Conservation (phyloP, 1,140 invertebrate genomes). For the Musca vetustissima region DNA sequence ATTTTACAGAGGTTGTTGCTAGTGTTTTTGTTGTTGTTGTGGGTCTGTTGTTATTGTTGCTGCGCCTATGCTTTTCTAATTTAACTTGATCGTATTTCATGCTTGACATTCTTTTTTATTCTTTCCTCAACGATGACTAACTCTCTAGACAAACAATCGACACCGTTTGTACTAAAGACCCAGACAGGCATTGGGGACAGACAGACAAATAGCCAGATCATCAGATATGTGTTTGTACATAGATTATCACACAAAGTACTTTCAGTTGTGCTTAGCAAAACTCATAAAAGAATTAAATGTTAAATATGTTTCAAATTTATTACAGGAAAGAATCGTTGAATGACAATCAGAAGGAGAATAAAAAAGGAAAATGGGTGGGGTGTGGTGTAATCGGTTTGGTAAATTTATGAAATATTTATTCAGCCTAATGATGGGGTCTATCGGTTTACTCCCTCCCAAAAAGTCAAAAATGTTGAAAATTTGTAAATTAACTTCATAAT, state of each 20-base stretch:
- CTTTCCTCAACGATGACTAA: neutral
- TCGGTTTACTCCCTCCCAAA: too few relatives aligned
- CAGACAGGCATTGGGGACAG: neutral
- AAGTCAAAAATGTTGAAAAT: too few relatives aligned
- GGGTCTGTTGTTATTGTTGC: too few relatives aligned
- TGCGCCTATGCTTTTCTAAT: neutral
- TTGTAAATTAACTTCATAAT: too few relatives aligned
- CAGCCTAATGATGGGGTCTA: too few relatives aligned
- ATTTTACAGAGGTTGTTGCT: too few relatives aligned
- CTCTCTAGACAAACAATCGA: neutral
- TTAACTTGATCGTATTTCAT: slow-evolving; percentile 24
- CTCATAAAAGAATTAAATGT: slow-evolving; percentile 6
- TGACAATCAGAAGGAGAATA: neutral
- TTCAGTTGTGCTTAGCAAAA: slow-evolving; percentile 11
- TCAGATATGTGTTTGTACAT: neutral
- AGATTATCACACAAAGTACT: slow-evolving; percentile 14
- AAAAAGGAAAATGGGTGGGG: neutral
- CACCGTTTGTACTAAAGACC: neutral
- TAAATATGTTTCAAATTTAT: slow-evolving; percentile 21
- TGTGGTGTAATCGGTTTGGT: neutral
- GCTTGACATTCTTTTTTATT: neutral
- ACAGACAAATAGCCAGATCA: neutral
- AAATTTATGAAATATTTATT: too few relatives aligned
- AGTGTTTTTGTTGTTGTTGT: too few relatives aligned
- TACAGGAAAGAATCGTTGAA: neutral